phyloP scores from a whole-genome alignment of 2,797 vertebrate genomes.

The Acipenser oxyrinchus region DNA sequence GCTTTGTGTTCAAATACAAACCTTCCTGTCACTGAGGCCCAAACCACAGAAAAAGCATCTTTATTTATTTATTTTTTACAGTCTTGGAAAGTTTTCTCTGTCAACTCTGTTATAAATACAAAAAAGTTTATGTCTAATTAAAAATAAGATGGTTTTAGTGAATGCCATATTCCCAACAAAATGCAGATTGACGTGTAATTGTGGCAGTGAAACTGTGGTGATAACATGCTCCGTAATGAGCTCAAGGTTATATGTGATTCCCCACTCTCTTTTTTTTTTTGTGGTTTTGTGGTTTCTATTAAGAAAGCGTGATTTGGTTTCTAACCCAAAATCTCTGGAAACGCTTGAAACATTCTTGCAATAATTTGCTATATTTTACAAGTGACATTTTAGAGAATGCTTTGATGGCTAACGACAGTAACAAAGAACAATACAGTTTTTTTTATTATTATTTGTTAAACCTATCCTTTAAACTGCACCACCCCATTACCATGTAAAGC shows the following conservation, averaged over 20 bases:
- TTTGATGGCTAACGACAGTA: too few relatives aligned
- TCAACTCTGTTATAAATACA: constrained; percentile 3
- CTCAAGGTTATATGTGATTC: not conserved
- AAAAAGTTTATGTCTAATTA: constrained; percentile 7
- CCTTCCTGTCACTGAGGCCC: too few relatives aligned
- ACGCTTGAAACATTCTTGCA: too few relatives aligned
- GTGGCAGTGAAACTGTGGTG: not conserved
- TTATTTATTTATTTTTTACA: not conserved
- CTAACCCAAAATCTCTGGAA: too few relatives aligned
- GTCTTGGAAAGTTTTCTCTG: constrained; percentile 1
- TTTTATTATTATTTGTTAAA: too few relatives aligned
- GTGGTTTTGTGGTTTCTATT: not conserved
- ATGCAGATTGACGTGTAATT: not conserved
- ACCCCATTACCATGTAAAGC: too few relatives aligned
- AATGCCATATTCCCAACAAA: not conserved
- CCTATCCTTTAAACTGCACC: too few relatives aligned
- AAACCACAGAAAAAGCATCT: too few relatives aligned
- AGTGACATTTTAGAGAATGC: too few relatives aligned
- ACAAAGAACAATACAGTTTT: too few relatives aligned
- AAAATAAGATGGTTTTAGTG: not conserved
- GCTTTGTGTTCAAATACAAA: too few relatives aligned
- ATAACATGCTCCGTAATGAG: not conserved
- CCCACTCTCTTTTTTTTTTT: not conserved
- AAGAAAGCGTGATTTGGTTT: not conserved
- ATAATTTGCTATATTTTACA: too few relatives aligned